Conservation (phyloP, 2,888 invertebrate genomes). For the Caenorhabditis sp. region DNA sequence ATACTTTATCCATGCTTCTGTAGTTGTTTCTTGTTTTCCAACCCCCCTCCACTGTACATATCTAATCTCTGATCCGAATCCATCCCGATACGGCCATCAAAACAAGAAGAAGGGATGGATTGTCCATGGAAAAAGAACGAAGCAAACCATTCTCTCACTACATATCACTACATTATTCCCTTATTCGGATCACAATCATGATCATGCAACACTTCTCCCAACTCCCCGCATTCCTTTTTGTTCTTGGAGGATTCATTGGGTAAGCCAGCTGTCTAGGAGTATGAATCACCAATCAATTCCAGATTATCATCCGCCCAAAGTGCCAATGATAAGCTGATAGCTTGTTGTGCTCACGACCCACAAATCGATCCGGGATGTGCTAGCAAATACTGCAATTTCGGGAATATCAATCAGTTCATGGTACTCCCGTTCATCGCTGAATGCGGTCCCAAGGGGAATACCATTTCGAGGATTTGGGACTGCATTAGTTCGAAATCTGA, state of each 20-base stretch:
- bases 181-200: neutral
- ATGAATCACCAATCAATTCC: no score
- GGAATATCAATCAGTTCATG: slow-evolving; percentile 53
- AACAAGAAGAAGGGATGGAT: slow-evolving; percentile 40
- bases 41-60: no score
- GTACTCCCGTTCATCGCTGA: slow-evolving; percentile 73
- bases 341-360: slow-evolving; percentile 67
- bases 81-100: no score
- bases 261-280: no score
- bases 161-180: neutral
- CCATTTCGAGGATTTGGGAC: slow-evolving; percentile 75
- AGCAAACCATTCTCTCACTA: slow-evolving; percentile 8
- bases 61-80: no score
- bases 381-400: slow-evolving; percentile 67
- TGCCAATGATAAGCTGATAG: slow-evolving; percentile 67
- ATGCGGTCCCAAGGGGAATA: slow-evolving; percentile 73
- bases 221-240: no score
- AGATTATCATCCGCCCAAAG: slow-evolving; percentile 18
- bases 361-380: slow-evolving; percentile 67
- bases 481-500: slow-evolving; percentile 76
- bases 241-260: no score
- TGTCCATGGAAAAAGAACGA: slow-evolving; percentile 1
- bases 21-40: no score
- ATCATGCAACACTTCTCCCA: no score
- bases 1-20: no score